A percentile compares a stretch with the other conserved stretches of the same genome.
Conservation (phyloP, 2,797 vertebrate species). For the Acipenser transmontanus region DNA sequence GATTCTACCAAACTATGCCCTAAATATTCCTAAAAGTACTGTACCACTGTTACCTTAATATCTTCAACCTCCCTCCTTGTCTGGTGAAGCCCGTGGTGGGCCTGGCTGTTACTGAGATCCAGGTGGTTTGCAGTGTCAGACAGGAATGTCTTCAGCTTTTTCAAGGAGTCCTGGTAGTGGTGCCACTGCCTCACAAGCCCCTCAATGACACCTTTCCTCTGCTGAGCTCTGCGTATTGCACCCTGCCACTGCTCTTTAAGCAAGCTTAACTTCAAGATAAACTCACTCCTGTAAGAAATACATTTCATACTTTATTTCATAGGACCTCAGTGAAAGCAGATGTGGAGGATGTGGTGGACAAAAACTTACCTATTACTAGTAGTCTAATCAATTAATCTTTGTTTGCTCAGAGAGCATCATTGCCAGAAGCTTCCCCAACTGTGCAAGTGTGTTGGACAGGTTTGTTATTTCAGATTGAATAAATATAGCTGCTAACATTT, state of each 20-base stretch:
- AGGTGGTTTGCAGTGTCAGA: slow-evolving; percentile 43
- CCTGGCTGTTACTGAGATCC: slow-evolving; percentile 44
- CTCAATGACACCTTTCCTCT: slow-evolving; percentile 62
- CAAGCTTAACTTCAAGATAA: slow-evolving; percentile 70
- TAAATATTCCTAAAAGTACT: no score
- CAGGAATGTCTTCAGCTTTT: slow-evolving; percentile 65
- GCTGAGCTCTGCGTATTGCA: slow-evolving; percentile 52
- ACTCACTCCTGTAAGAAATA: slow-evolving; percentile 60
- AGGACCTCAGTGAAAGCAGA: no score
- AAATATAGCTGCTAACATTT: no score
- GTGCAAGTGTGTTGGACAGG: not conserved
- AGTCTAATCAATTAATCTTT: not conserved
- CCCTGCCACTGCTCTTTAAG: slow-evolving; percentile 78
- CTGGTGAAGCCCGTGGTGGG: slow-evolving; percentile 57
- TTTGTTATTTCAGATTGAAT: no score
- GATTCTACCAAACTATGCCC: no score
- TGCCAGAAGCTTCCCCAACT: not conserved
- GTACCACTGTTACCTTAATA: slow-evolving; percentile 63
- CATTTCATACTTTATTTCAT: not conserved
- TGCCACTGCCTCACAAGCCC: slow-evolving; percentile 69
- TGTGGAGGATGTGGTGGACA: no score
- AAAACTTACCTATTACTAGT: no score
- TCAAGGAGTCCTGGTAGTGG: slow-evolving; percentile 56
- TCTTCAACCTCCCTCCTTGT: slow-evolving; percentile 55
- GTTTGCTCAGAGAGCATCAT: not conserved